A percentile compares a stretch with the other conserved stretches of the same genome.
phyloP scores from a whole-genome alignment of 2,113 vertebrate species.

The Oplegnathus fasciatus region DNA sequence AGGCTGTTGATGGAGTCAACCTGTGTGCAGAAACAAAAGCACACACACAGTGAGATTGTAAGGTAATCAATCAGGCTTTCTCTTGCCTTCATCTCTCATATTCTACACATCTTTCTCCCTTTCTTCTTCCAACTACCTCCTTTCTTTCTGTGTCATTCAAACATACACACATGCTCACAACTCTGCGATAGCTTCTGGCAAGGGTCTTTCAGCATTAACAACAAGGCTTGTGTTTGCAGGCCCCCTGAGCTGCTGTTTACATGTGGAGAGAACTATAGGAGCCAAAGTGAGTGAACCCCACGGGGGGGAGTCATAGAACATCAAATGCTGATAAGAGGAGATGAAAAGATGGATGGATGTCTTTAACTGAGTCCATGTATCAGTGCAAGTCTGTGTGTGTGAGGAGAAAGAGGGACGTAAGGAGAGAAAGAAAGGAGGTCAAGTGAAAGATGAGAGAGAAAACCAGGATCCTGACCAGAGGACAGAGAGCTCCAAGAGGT shows the following conservation, averaged over 20 bases:
- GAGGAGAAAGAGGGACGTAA: background rate
- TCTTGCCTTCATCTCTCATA: background rate
- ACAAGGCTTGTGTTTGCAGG: conserved; percentile 33
- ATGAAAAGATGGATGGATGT: conserved; percentile 35
- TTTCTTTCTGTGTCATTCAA: conserved; percentile 16
- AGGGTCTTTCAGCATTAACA: conserved; percentile 31
- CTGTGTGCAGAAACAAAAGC: conserved; percentile 77
- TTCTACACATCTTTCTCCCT: background rate
- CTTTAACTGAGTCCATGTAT: background rate
- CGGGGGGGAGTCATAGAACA: conserved; percentile 55
- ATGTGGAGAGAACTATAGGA: conserved; percentile 53
- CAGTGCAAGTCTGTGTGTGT: conserved; percentile 13
- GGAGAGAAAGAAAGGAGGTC: conserved; percentile 32
- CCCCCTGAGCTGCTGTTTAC: conserved; percentile 60
- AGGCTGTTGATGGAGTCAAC: conserved; percentile 95
- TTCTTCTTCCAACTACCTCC: background rate
- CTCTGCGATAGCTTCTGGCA: conserved; percentile 25
- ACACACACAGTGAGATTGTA: background rate
- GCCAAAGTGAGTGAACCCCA: conserved; percentile 38
- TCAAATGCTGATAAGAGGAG: conserved; percentile 18
- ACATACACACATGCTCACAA: conserved; percentile 16
- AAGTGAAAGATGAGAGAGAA: conserved; percentile 51
- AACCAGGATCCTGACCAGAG: conserved; percentile 44
- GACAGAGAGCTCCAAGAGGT: conserved; percentile 48
- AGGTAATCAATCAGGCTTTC: conserved; percentile 3